Conservation (phyloP, 2,888 invertebrate genomes). For the Biston betularia region DNA sequence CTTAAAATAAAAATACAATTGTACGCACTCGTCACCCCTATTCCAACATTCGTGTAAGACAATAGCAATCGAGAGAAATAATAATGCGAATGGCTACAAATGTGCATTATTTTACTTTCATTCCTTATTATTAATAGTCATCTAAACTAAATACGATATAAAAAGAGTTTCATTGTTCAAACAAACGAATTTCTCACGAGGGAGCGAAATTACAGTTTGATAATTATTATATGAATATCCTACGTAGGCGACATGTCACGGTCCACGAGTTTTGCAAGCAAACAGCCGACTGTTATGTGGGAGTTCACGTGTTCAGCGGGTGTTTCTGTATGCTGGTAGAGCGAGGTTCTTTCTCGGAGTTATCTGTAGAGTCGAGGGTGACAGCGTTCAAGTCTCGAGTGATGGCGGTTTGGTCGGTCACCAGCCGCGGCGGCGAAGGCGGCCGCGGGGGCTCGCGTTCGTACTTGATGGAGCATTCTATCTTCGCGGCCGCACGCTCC, state of each 20-base stretch:
- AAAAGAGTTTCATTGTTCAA: constrained; percentile 18
- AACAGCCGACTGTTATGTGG: background rate
- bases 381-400: constrained; percentile 2
- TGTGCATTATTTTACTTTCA: constrained; percentile 11
- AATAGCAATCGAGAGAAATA: constrained; percentile 3
- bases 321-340: background rate
- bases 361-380: constrained; percentile 1
- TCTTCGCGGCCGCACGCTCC: background rate
- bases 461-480: background rate
- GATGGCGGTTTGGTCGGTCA: background rate
- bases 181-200: constrained; percentile 21
- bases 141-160: constrained; percentile 21
- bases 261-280: background rate
- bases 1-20: constrained; percentile 28
- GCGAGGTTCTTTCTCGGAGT: constrained; percentile 1
- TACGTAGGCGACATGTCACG: background rate
- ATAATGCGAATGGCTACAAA: background rate
- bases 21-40: constrained; percentile 9
- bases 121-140: constrained; percentile 14
- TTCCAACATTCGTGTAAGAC: constrained; percentile 14
- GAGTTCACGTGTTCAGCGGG: too few relatives aligned
- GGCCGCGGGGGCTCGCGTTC: background rate
- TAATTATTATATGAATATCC: constrained; percentile 11
- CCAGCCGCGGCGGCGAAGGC: background rate
- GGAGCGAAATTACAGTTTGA: constrained; percentile 23